Evolutionary conservation across 2,888 invertebrate genomes (phyloP).

Genomic region (Ecdyonurus torrentis): DNA sequence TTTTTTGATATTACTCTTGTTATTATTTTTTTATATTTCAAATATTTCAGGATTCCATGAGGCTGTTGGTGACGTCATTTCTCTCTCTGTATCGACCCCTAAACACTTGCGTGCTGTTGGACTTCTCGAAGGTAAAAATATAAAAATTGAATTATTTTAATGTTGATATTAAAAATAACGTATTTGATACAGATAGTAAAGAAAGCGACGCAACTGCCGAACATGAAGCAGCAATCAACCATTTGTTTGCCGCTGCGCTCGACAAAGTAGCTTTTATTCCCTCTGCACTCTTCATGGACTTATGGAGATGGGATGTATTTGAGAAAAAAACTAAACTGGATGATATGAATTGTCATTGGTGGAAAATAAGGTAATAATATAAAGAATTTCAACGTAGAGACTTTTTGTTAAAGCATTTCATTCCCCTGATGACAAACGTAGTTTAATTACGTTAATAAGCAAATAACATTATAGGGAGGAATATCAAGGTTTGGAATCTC

Average conservation of each 20-base stretch:
- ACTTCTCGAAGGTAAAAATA: conserved; percentile 20
- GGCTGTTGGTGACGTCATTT: conserved; percentile 27
- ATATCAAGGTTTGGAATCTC: conserved; percentile 20
- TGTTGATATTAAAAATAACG: neutral
- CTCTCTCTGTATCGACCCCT: conserved; percentile 26
- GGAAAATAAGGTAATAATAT: conserved; percentile 53
- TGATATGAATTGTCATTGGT: conserved; percentile 77
- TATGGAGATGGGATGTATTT: conserved; percentile 76
- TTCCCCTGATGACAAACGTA: too few relatives aligned
- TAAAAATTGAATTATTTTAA: neutral
- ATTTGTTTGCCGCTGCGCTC: conserved; percentile 60
- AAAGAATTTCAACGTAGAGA: neutral
- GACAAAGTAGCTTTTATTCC: conserved; percentile 74
- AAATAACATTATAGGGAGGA: neutral
- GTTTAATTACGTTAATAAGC: neutral
- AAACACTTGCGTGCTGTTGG: conserved; percentile 32
- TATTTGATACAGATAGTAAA: neutral
- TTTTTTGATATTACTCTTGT: too few relatives aligned
- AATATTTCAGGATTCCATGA: conserved; percentile 27
- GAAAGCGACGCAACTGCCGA: conserved; percentile 17
- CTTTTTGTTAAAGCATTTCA: neutral
- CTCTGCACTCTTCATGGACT: conserved; percentile 66
- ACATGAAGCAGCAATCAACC: conserved; percentile 48
- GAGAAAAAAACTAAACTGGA: conserved; percentile 53
- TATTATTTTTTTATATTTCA: neutral